These are phyloP conservation scores for Ciconia maguari DNA, from an alignment of 2,113 vertebrate species.

Conservation along the genomic window DNA sequence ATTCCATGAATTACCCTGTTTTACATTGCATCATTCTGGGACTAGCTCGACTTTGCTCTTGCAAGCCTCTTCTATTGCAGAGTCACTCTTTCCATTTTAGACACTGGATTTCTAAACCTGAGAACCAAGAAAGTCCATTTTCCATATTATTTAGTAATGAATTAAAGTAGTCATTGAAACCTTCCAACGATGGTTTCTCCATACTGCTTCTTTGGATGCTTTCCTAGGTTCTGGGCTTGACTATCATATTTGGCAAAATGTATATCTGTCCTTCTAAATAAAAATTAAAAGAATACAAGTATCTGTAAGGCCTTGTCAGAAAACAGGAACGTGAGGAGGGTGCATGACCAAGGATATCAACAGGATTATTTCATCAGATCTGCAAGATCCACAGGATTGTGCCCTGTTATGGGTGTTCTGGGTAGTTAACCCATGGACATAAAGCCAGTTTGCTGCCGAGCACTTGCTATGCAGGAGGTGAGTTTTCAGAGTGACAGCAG, in stretches of 20 bases:
- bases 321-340: neutral
- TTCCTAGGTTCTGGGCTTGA: neutral
- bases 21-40: neutral
- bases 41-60: neutral
- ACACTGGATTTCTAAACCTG: neutral
- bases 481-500: neutral
- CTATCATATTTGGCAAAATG: neutral
- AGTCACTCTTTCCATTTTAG: neutral
- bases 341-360: neutral
- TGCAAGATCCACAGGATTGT: neutral
- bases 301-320: neutral
- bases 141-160: neutral
- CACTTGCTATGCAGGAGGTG: neutral
- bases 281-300: neutral
- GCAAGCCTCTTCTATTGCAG: neutral
- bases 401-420: neutral
- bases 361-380: neutral
- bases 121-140: neutral
- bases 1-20: neutral
- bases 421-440: neutral
- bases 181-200: neutral
- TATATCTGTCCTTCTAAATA: neutral
- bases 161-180: neutral
- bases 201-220: neutral
- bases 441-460: neutral